phyloP scores from a whole-genome alignment of 2,113 vertebrate genomes.

The Syrmaticus mikado region DNA sequence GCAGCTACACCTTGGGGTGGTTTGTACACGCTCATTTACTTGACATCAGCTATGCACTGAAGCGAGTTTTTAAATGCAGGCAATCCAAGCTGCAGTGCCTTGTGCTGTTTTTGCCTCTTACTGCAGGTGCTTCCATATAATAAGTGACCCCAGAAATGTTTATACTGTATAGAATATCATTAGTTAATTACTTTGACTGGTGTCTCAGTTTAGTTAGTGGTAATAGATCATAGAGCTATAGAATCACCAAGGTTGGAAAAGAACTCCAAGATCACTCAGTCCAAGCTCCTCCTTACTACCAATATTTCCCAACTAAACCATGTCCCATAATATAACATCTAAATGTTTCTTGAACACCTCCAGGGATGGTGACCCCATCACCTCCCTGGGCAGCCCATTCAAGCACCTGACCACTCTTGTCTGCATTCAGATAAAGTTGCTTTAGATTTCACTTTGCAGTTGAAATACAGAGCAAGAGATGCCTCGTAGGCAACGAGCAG shows the following conservation, averaged over 20 bases:
- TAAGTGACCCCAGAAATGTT: neutral
- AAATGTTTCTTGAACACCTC: no score
- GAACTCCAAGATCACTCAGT: no score
- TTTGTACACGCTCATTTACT: accelerated
- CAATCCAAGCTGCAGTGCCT: neutral
- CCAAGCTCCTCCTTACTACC: no score
- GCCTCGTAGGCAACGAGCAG: neutral
- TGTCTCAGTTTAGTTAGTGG: neutral
- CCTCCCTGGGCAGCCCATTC: no score
- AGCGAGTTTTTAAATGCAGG: neutral
- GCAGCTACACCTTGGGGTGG: neutral
- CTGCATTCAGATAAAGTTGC: neutral
- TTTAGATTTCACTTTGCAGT: neutral
- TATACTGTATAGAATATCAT: neutral
- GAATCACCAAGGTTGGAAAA: no score
- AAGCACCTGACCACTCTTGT: no score
- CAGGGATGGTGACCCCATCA: no score
- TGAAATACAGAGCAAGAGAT: neutral
- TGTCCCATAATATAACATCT: no score
- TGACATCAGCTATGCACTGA: neutral
- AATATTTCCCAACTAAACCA: no score
- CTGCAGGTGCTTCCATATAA: accelerated
- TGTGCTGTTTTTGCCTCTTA: neutral
- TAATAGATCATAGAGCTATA: neutral
- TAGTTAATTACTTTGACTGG: neutral